Conservation (phyloP, 2,113 vertebrate genomes). For the Melospiza melodia region DNA sequence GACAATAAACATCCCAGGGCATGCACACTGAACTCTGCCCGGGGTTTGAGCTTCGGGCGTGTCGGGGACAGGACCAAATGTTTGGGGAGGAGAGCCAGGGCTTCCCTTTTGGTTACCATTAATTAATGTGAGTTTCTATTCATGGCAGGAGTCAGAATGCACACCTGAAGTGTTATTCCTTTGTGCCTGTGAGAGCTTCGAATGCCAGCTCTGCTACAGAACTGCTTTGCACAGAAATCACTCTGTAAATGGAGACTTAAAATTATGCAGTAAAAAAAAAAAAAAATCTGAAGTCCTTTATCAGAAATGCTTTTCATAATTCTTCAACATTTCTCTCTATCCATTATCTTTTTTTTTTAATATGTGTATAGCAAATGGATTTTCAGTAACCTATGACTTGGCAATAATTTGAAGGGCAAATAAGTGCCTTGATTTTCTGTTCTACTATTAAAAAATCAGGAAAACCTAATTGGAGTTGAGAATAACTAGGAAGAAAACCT, state of each 20-base stretch:
- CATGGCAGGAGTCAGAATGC: background rate
- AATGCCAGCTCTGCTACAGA: background rate
- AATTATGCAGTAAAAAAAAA: background rate
- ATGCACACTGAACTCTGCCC: background rate
- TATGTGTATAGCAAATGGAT: background rate
- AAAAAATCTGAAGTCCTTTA: background rate
- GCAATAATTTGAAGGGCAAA: background rate
- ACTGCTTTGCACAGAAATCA: slow-evolving; percentile 5
- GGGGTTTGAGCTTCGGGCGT: slow-evolving; percentile 2
- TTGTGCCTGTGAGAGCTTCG: background rate
- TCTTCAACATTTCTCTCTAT: background rate
- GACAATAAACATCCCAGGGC: background rate
- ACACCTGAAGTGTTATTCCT: slow-evolving; percentile 32
- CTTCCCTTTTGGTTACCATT: slow-evolving; percentile 40
- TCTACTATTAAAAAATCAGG: background rate
- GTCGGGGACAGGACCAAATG: background rate
- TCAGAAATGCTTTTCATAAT: background rate
- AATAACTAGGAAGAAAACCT: background rate
- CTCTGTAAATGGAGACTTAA: background rate
- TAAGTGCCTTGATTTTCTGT: background rate
- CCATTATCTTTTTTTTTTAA: background rate
- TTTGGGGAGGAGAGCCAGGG: slow-evolving; percentile 38
- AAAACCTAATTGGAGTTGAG: background rate
- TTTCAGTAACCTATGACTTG: background rate
- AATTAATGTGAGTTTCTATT: slow-evolving; percentile 45